Base-by-base conservation (phyloP, 2,888 invertebrate genomes). In the Eupithecia pulchellata region DNA sequence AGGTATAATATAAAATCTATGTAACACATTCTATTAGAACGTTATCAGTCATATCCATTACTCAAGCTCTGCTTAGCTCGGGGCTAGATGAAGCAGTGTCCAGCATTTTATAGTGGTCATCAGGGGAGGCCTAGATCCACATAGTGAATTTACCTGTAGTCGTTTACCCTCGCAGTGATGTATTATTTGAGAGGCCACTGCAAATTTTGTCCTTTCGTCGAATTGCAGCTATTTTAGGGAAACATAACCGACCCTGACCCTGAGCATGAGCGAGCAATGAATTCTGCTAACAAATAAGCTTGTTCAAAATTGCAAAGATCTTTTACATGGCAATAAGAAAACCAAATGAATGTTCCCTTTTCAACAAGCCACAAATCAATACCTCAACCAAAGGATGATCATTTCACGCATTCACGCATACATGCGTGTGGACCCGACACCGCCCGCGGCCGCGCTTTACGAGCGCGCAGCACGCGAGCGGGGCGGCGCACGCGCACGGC, bases 391-490 rank as follows among this genome's bases (percentile, higher is more conserved):
- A 4, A 17, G 57, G 4, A n/a, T 1, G n/a, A 32, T n/a, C 60
- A 60, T 57, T 57, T 57, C 57, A 57, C 57, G 29, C 27, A 29
- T 57, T 57, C 57, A 57, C 57, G 63, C 69, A 75, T 71, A 74
- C 77, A 74, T 70, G 77, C 77, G 77, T 71, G 77, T 60, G 66
- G 66, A 52, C 73, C 69, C 73, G 74, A 66, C 72, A 58, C 66
- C 66, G 78, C 79, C 78, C 65, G 75, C 69, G 78, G 78, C 78
- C 65, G 71, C 57, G 71, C 73, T 68, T 81, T 80, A 81, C 71
- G 79, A 78, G 79, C 75, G 68, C 29, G 65, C 6, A 71, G 76
- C 85, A 83, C 80, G 83, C 85, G 77, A 84, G 69, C 64, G 29
- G 74, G 78, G 79, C 78, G 29, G 74, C 78, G 79, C 78, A 75